Percentiles rank a stretch among this genome's conserved stretches.
Conservation (phyloP, 1,140 invertebrate species). For the Pentalonia nigronervosa region DNA sequence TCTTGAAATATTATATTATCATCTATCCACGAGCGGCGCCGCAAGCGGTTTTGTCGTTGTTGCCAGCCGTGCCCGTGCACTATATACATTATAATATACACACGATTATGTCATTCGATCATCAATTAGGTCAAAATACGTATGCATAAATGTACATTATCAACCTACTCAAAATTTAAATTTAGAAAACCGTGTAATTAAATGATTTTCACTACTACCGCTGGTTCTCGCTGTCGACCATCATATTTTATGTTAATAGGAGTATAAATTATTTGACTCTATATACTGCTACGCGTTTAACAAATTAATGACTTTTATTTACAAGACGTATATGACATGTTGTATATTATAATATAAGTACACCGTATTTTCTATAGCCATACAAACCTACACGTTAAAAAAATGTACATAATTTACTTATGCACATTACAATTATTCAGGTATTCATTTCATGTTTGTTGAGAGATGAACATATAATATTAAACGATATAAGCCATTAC, state of each 20-base stretch:
- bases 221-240: neutral
- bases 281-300: neutral
- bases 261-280: constrained; percentile 8
- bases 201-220: neutral
- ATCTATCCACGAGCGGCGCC: too few relatives aligned
- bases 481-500: constrained; percentile 19
- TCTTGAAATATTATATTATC: neutral
- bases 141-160: neutral
- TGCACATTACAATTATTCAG: neutral
- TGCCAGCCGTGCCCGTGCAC: too few relatives aligned
- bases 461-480: constrained; percentile 9
- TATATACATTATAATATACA: neutral
- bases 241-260: constrained; percentile 16
- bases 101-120: neutral
- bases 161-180: neutral
- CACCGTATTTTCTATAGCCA: neutral
- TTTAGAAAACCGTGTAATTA: constrained; percentile 7
- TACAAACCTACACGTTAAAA: neutral
- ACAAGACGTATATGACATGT: neutral
- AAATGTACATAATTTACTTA: neutral
- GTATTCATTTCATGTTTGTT: neutral
- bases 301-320: constrained; percentile 16
- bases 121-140: constrained; percentile 4
- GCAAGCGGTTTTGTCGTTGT: neutral
- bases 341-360: neutral